Base-by-base conservation (phyloP, 2,888 invertebrate species). In the Saturnia japonica region DNA sequence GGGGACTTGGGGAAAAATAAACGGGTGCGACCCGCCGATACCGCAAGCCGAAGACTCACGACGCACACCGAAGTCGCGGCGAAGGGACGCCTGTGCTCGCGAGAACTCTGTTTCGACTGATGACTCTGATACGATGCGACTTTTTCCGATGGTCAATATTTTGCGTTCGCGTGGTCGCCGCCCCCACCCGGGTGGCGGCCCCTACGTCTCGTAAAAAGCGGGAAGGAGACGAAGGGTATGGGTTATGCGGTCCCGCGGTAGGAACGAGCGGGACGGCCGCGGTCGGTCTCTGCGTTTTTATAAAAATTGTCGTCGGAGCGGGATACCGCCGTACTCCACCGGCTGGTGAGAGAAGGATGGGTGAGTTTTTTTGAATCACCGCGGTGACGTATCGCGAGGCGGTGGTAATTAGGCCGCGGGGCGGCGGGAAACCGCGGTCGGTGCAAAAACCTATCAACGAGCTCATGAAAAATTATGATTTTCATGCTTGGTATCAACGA, bases 71-170 rank as follows among this genome's bases (percentile, higher is more conserved):
- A 92, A 91, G 89, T 86, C 82, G 86, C 86, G 85, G 86, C 86
- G 86, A 85, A 89, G 86, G 87, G 89, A 60, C 57, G 57, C 91
- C 91, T 90, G 91, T 90, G 86, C 89, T 88, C 89, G 81, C 90
- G 89, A 85, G 89, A 90, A 91, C 92, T 91, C 92, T 84, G 91
- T 93, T 93, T 91, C 93, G 93, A 94, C 94, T 94, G 94, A 94
- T 94, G 94, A 92, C 93, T 94, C 93, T 92, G 94, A 94, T 94
- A 93, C 93, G 94, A 91, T 90, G 91, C 92, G 93, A 93, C 93
- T 94, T 94, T 94, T 94, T 94, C 94, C 94, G 92, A 94, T 94
- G 94, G 94, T 94, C 94, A 94, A 94, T 94, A 94, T 94, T 94
- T 94, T 92, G 94, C 93, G 94, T 94, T 94, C 91, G 91, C 93